Evolutionary conservation across 1,140 invertebrate species (phyloP), one percentile per base, ranked within the genome.

Genomic region (Pseudoatta argentina): DNA sequence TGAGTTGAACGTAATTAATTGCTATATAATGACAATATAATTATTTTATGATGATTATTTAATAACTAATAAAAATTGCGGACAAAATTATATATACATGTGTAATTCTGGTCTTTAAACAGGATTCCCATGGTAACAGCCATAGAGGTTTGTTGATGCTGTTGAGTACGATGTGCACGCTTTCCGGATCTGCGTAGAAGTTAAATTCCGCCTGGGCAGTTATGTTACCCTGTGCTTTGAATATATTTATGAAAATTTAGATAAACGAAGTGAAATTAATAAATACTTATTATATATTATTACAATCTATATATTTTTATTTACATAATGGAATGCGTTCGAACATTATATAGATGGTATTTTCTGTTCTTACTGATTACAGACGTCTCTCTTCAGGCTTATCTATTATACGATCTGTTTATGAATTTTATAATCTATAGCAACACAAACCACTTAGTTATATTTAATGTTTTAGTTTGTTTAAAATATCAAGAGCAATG

Each of bases 111-210:
- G 94, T 93, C 72, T 93, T 91, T 8, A 96, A 88, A 86, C 96
- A 96, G 2, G 96, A 94, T 93, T 97, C 97, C 97, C 97, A 97
- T 6, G 97, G 96, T 7, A 97, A 91, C 48, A 97, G 93, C 86
- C 94, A 95, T 3, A 97, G 94, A n/a, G 96, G 96, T 86, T 96
- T 96, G 71, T 88, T 90, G 5, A 95, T 93, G 76, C 93, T 95
- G 12, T 94, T 94, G 1, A 98, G 93, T 16, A 97, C 96, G 55
- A 98, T 97, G 91, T 96, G 95, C 0, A 97, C 97, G 39, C 97
- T 97, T 95, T 98, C 97, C 0, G 98, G 97, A 94, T 98, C 98
- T 24, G 93, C 93, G 75, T 96, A 96, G 92, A 98, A 98, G 94
- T 98, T 98, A 91, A 97, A 98, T 94, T 98, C 98, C 10, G 97